Evolutionary conservation across 1,140 invertebrate genomes (phyloP).

Genomic region (Calycopis cecrops): DNA sequence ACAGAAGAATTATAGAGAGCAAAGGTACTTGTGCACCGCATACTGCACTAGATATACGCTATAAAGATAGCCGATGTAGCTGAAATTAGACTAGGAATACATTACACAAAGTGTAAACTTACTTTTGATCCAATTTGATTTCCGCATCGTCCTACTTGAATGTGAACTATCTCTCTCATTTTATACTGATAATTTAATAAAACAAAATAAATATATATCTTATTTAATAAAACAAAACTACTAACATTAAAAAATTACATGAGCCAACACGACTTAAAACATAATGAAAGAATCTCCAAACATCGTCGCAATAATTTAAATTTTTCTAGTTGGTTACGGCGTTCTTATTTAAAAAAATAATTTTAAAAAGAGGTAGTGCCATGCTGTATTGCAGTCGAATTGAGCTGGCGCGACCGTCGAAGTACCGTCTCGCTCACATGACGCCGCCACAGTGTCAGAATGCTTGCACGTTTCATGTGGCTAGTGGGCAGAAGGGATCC

Average conservation of each 20-base stretch:
- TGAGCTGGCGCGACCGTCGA: too few relatives aligned
- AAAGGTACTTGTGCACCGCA: too few relatives aligned
- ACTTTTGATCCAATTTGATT: conserved; percentile 87
- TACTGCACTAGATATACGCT: too few relatives aligned
- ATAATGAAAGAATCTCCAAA: not conserved
- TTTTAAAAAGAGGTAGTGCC: too few relatives aligned
- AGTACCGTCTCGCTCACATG: too few relatives aligned
- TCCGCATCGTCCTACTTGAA: conserved; percentile 85
- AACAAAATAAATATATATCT: conserved; percentile 40
- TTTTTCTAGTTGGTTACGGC: conserved; percentile 13
- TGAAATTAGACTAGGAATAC: too few relatives aligned
- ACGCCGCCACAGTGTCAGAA: too few relatives aligned
- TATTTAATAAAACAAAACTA: conserved; percentile 21
- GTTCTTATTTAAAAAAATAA: conserved; percentile 9
- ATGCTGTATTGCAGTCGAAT: too few relatives aligned
- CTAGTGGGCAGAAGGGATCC: too few relatives aligned
- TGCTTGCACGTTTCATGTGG: too few relatives aligned
- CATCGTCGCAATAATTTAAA: conserved; percentile 3
- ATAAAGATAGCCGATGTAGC: too few relatives aligned
- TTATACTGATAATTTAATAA: conserved; percentile 37
- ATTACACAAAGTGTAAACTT: conserved; percentile 6
- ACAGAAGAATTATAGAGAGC: too few relatives aligned
- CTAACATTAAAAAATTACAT: conserved; percentile 27
- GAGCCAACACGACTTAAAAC: conserved; percentile 23
- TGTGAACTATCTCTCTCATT: conserved; percentile 82